Evolutionary conservation across 2,797 vertebrate genomes (phyloP), one percentile per base, ranked within the genome.

Genomic region (Phataginus tricuspis): DNA sequence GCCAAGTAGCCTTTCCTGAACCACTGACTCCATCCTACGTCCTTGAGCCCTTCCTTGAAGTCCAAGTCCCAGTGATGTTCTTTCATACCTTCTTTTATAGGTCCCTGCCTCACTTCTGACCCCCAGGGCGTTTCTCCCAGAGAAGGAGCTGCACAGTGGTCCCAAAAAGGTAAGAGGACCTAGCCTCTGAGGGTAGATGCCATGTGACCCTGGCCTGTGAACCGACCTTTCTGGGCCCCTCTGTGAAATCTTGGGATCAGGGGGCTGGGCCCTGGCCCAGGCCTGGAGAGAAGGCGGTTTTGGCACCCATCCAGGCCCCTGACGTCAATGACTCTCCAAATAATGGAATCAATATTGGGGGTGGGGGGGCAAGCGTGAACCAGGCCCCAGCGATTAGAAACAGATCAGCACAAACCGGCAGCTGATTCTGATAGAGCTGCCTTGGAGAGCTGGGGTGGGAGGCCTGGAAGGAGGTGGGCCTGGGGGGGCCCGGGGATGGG

Each of bases 291-390:
- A 95, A 95, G 94, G 95, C 86, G 39, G 97, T 92, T 97, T 96
- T 96, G 96, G 97, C 94, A 92, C 66, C 51, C 64, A 96, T 97
- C 97, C 96, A 97, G 78, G 69, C 59, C 75, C 96, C 97, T 98
- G 97, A 98, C 97, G 98, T 98, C 97, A 98, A 93, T 98, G 97
- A 95, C 97, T 97, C 93, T 98, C 97, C 96, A 97, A 98, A 98
- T 97, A 98, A 98, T 98, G 96, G 97, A 97, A 97, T 97, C 97
- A 98, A 98, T 98, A 98, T 97, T 97, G 94, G 96, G 97, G 96
- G 61, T 45, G 92, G 77, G 94, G 91, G 95, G 80, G 64, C 93
- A 94, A 96, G 96, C 91, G 57, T 96, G 97, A 97, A 96, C 94
- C 97, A 97, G 95, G 95, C 96, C 95, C 96, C 94, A 97, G 93